phyloP scores from a whole-genome alignment of 2,797 vertebrate genomes.

The Silurus lanzhouensis region DNA sequence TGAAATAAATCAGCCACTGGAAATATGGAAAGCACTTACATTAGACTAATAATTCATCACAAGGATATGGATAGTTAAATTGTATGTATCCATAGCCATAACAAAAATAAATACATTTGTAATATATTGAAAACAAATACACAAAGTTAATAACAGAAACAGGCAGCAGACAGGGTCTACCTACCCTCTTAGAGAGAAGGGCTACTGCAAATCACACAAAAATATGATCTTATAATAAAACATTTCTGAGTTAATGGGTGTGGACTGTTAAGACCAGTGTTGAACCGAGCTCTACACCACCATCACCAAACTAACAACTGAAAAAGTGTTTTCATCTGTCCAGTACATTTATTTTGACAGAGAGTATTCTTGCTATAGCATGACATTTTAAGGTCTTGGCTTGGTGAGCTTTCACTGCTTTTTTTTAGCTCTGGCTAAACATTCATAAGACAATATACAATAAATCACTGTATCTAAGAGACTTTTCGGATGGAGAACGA shows the following conservation, averaged over 20 bases:
- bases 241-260: background rate
- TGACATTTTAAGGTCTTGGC: conserved; percentile 11
- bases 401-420: background rate
- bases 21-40: background rate
- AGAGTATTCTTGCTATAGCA: background rate
- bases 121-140: background rate
- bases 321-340: background rate
- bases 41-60: background rate
- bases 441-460: conserved; percentile 8
- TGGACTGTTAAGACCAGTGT: background rate
- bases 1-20: background rate
- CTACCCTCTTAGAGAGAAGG: background rate
- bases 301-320: background rate
- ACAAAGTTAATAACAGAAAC: background rate
- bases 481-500: conserved; percentile 4
- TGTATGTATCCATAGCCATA: too few species aligned
- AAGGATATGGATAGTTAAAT: background rate
- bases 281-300: background rate
- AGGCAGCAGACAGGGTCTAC: background rate
- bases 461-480: background rate
- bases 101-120: background rate
- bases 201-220: background rate
- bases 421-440: conserved; percentile 10
- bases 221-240: background rate
- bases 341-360: conserved; percentile 13